Conservation (phyloP, 2,888 invertebrate genomes). For the Papilio demoleus region DNA sequence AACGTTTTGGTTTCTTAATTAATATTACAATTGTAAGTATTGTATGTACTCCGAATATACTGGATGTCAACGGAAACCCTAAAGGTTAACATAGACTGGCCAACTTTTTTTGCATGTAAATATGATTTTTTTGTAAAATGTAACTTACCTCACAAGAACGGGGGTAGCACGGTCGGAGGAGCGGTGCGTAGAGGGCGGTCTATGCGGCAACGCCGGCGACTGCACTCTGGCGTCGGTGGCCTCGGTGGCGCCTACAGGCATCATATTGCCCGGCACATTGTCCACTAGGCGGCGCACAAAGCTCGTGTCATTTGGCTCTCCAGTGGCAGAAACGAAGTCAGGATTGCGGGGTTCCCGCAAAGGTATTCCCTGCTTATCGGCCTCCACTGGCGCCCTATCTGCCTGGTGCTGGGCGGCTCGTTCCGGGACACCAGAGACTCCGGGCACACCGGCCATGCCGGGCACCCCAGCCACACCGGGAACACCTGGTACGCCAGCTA, state of each 20-base stretch:
- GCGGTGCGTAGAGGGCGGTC: constrained; percentile 65
- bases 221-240: constrained; percentile 74
- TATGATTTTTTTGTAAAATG: not conserved
- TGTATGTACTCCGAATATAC: too few species aligned
- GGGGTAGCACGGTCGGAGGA: constrained; percentile 70
- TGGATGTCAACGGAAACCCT: too few species aligned
- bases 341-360: constrained; percentile 40
- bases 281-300: constrained; percentile 56
- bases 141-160: constrained; percentile 65
- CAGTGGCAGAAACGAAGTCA: constrained; percentile 48
- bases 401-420: constrained; percentile 38
- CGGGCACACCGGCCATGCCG: constrained; percentile 42
- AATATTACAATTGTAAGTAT: too few species aligned
- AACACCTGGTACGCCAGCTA: constrained; percentile 41
- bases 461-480: constrained; percentile 42
- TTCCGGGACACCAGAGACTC: constrained; percentile 37
- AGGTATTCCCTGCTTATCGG: constrained; percentile 44
- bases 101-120: too few species aligned
- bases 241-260: constrained; percentile 72
- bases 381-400: constrained; percentile 42
- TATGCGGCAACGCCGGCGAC: constrained; percentile 76
- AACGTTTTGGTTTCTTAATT: too few species aligned
- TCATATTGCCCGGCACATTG: constrained; percentile 62
- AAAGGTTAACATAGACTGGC: too few species aligned
- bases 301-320: constrained; percentile 47